Percentiles rank a stretch among this genome's conserved stretches.
These are phyloP conservation scores for Micoletzkya japonica DNA, from an alignment of 2,888 invertebrate species.

Conservation along the genomic window DNA sequence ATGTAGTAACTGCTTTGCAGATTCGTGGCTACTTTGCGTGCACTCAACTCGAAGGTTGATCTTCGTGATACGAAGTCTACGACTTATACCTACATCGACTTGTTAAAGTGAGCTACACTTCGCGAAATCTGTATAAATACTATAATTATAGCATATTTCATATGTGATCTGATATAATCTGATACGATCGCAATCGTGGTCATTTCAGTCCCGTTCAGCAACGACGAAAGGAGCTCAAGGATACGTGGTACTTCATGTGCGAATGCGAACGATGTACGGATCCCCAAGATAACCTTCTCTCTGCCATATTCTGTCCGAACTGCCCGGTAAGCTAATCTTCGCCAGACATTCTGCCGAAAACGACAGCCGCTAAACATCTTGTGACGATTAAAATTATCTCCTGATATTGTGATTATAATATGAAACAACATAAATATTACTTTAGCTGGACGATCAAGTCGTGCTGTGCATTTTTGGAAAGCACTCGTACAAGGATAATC, in stretches of 20 bases:
- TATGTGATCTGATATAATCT: not conserved
- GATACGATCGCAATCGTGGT: not conserved
- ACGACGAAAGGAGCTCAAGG: slow-evolving; percentile 53
- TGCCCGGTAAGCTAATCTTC: slow-evolving; percentile 36
- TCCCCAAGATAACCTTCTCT: slow-evolving; percentile 54
- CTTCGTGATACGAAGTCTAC: slow-evolving; percentile 53
- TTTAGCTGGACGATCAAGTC: slow-evolving; percentile 28
- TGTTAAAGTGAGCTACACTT: slow-evolving; percentile 45
- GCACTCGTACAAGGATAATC: slow-evolving; percentile 39
- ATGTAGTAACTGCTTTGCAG: slow-evolving; percentile 14
- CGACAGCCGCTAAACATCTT: not conserved
- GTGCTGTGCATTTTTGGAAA: slow-evolving; percentile 42
- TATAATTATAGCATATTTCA: not conserved
- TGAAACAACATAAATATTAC: not conserved
- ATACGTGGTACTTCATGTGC: slow-evolving; percentile 63
- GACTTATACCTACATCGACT: slow-evolving; percentile 63
- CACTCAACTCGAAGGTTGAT: slow-evolving; percentile 50
- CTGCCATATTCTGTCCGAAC: slow-evolving; percentile 53
- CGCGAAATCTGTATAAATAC: not conserved
- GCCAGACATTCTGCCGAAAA: not conserved
- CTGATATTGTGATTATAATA: not conserved
- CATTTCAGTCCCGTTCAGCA: slow-evolving; percentile 41
- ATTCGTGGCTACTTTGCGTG: slow-evolving; percentile 53
- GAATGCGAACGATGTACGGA: slow-evolving; percentile 61
- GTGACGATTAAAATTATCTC: not conserved